A percentile compares a stretch with the other conserved stretches of the same genome.
Conservation (phyloP, 2,113 vertebrate genomes). For the Neotragus moschatus region DNA sequence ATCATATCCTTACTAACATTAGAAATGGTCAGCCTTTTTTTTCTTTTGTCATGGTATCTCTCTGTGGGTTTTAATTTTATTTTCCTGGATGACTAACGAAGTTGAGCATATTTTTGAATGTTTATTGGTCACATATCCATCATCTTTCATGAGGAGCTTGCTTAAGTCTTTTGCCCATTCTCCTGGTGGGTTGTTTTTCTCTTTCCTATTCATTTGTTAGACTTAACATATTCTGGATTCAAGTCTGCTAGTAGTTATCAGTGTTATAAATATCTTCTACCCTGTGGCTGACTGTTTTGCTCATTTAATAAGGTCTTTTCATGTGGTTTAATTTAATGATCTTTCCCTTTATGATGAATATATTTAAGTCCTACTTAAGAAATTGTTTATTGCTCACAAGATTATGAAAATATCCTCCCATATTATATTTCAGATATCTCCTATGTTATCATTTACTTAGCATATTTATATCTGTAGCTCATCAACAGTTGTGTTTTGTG, state of each 20-base stretch:
- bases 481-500: background rate
- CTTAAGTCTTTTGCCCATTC: background rate
- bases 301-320: background rate
- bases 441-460: background rate
- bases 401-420: background rate
- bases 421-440: background rate
- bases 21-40: background rate
- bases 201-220: background rate
- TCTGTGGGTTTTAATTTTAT: background rate
- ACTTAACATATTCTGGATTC: background rate
- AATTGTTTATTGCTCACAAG: background rate
- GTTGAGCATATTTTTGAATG: background rate
- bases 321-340: background rate
- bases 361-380: background rate
- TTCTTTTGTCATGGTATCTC: background rate
- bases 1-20: background rate
- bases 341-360: background rate
- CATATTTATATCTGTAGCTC: background rate
- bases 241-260: background rate
- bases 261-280: background rate
- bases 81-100: background rate
- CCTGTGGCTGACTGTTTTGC: background rate
- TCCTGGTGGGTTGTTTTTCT: conserved; percentile 4
- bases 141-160: background rate
- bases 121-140: background rate